A percentile compares a stretch with the other conserved stretches of the same genome.
These are phyloP conservation scores for Porites lutea DNA, from an alignment of 64 coral and sea anemone genomes.

Conservation along the genomic window DNA sequence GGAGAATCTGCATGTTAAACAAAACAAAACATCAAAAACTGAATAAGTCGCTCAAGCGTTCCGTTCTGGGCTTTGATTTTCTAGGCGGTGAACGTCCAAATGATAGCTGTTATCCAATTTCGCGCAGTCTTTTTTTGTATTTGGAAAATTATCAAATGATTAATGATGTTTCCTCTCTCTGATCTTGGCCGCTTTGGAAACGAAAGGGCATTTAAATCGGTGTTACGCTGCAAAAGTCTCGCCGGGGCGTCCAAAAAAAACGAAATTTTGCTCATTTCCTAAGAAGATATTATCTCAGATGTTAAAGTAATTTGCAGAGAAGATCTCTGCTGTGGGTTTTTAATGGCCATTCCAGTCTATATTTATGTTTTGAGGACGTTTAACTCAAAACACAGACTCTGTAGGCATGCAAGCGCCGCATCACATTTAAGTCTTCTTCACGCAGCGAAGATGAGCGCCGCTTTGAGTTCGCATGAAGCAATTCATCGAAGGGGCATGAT, in stretches of 20 bases:
- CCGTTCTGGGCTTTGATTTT: too few species aligned
- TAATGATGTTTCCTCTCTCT: too few species aligned
- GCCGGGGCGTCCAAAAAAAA: not conserved
- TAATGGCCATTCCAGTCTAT: constrained; percentile 44
- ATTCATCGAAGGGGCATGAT: not conserved
- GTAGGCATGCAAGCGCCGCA: not conserved
- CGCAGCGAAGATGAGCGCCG: not conserved
- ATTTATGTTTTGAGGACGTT: constrained; percentile 10
- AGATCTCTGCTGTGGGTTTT: constrained; percentile 40
- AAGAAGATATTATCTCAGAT: constrained; percentile 29
- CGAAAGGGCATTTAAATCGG: too few species aligned
- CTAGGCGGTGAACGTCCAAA: too few species aligned
- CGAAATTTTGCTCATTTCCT: not conserved
- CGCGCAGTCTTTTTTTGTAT: too few species aligned
- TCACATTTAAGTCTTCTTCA: not conserved
- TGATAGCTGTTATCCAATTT: too few species aligned
- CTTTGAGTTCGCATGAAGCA: not conserved
- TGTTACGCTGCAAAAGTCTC: not conserved
- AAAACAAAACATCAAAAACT: not conserved
- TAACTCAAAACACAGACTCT: constrained; percentile 50
- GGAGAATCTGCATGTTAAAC: constrained; percentile 25
- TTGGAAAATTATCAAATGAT: too few species aligned
- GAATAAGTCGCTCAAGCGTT: not conserved
- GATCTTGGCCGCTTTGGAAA: too few species aligned
- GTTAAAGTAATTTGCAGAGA: constrained; percentile 40